phyloP scores from a whole-genome alignment of 2,797 vertebrate species.

The Muraenolepis orangiensis region DNA sequence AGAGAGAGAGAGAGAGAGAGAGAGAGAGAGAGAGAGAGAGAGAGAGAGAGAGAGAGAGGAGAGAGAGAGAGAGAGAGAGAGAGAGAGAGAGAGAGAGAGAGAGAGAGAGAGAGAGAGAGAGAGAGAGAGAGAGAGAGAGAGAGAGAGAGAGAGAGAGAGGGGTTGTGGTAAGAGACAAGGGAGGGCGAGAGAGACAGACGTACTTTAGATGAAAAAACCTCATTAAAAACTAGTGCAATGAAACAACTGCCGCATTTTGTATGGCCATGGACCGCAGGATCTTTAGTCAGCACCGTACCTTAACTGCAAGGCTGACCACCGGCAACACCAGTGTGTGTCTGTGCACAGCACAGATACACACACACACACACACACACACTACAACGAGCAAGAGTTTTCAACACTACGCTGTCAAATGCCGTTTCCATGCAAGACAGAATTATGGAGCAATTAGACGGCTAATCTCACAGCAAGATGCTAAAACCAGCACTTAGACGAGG shows the following conservation, averaged over 20 bases:
- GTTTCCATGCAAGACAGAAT: conserved; percentile 58
- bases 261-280: conserved; percentile 42
- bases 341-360: not conserved
- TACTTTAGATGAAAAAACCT: no score
- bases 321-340: not conserved
- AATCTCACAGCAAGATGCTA: not conserved
- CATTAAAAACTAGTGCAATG: conserved; percentile 16
- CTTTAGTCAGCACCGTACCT: conserved; percentile 47
- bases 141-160: conserved; percentile 11
- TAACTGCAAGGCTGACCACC: conserved; percentile 13
- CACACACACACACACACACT: conserved; percentile 34
- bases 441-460: not conserved
- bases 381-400: conserved; percentile 10
- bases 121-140: no score
- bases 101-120: no score
- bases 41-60: no score
- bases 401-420: conserved; percentile 43
- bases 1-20: no score
- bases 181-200: not conserved
- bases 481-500: not conserved
- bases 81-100: no score
- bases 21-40: no score
- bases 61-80: no score
- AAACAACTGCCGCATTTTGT: conserved; percentile 31
- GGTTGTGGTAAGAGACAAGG: not conserved